Evolutionary conservation across 2,888 invertebrate genomes (phyloP).

Genomic region (Hofmannophila pseudospretella): DNA sequence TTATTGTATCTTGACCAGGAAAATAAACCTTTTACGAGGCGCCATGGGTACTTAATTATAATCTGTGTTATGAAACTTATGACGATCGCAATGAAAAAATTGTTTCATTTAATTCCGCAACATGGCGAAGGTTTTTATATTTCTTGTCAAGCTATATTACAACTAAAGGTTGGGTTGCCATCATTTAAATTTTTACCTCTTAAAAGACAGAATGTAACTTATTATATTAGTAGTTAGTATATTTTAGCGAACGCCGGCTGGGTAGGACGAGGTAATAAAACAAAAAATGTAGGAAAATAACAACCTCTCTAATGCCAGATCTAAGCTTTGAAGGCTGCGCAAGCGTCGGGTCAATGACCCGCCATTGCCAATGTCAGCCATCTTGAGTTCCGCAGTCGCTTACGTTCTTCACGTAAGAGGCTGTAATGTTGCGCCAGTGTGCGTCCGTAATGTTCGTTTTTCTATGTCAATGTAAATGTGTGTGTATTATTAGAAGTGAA

Average conservation of each 20-base stretch:
- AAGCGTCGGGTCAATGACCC: conserved; percentile 65
- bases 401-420: conserved; percentile 77
- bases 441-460: conserved; percentile 70
- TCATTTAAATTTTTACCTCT: no score
- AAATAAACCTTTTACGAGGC: no score
- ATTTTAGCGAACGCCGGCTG: no score
- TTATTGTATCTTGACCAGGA: neutral
- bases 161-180: no score
- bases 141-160: no score
- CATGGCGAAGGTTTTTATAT: no score
- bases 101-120: no score
- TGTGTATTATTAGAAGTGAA: conserved; percentile 58
- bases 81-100: no score
- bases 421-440: conserved; percentile 67
- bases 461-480: conserved; percentile 50
- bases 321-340: conserved; percentile 75
- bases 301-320: conserved; percentile 73
- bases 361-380: conserved; percentile 78
- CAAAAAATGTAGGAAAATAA: conserved; percentile 34
- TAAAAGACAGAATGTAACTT: no score
- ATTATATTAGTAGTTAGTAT: no score
- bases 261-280: conserved; percentile 11
- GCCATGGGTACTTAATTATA: no score
- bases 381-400: conserved; percentile 77
- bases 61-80: no score